Base-by-base conservation (phyloP, 2,797 vertebrate genomes). In the Hemitrygon akajei region DNA sequence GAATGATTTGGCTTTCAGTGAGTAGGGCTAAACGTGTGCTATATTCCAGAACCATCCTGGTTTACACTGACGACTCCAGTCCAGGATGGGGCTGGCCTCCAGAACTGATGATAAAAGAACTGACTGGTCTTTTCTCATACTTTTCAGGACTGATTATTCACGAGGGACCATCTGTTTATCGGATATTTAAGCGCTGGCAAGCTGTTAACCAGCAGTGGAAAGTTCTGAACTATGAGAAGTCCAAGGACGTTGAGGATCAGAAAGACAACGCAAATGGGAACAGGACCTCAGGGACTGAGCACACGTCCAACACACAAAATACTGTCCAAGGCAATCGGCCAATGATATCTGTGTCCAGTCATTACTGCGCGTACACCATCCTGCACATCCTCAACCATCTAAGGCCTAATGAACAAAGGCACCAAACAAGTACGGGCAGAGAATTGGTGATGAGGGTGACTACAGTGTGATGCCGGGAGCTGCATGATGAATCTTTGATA, bases 141-240 rank as follows among this genome's bases (percentile, higher is more conserved):
- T 71, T 94, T 95, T 76, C 96, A 98, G 98, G 98, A 80, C 96
- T 99, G 95, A 99, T 99, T 95, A 97, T 99, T 96, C 99, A 99
- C 0, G 99, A 99, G 96, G 98, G 99, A 73, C 99, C 99, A 16
- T 99, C 99, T 0, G 99, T 99, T 95, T 99, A 98, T 95, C 98
- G 99, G 93, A 99, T 99, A 96, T 99, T 99, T 96, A 98, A 99
- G 95, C 97, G 99, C 94, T 99, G 99, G 99, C 99, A 99, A 96
- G 99, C 99, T 0, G 99, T 99, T 95, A 99, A 99, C 97, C 99
- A 99, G 96, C 98, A 99, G 95, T 99, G 99, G 99, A 99, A 99
- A 96, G 98, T 99, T 94, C 96, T 99, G 95, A 99, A 99, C 97
- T 99, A 99, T 94, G 97, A 99, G 95, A 99, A 99, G 96, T 96